These are phyloP conservation scores for Marasmarcha lunaedactyla DNA, from an alignment of 2,888 invertebrate genomes.

Conservation along the genomic window DNA sequence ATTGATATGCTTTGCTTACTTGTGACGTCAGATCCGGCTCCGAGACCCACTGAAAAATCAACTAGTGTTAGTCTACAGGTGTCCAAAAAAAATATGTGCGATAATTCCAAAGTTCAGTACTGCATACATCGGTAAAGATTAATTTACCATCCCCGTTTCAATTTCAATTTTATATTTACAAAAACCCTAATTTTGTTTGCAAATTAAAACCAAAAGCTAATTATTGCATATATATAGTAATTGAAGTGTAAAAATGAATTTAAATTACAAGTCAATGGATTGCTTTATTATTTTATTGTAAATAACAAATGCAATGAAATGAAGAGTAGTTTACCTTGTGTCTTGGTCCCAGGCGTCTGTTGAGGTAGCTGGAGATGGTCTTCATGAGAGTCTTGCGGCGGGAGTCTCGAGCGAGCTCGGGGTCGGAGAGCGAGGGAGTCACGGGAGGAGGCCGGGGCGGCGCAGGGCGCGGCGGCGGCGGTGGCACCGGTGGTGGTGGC, in stretches of 20 bases:
- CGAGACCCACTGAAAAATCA: slow-evolving; percentile 65
- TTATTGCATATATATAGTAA: too few species aligned
- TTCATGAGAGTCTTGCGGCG: slow-evolving; percentile 86
- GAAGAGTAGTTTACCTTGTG: slow-evolving; percentile 53
- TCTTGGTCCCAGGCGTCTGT: slow-evolving; percentile 76
- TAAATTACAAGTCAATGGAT: neutral
- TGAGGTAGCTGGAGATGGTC: slow-evolving; percentile 85
- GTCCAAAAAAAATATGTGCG: slow-evolving; percentile 22
- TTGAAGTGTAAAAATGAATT: neutral
- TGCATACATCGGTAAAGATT: neutral
- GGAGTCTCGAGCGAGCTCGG: slow-evolving; percentile 70
- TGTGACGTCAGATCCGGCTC: slow-evolving; percentile 61
- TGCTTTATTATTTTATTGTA: neutral
- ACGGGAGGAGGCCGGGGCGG: slow-evolving; percentile 39
- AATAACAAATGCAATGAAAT: neutral
- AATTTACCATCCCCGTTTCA: neutral
- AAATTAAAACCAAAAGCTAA: too few species aligned
- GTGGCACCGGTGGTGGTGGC: slow-evolving; percentile 20
- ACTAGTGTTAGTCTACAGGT: slow-evolving; percentile 57
- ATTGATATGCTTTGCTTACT: slow-evolving; percentile 56
- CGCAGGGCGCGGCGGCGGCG: slow-evolving; percentile 31
- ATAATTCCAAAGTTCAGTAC: neutral
- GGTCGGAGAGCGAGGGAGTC: slow-evolving; percentile 67
- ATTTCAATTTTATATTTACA: neutral
- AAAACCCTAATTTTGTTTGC: too few species aligned